Evolutionary conservation across 2,113 vertebrate genomes (phyloP).

Genomic region (Oxyura jamaicensis): DNA sequence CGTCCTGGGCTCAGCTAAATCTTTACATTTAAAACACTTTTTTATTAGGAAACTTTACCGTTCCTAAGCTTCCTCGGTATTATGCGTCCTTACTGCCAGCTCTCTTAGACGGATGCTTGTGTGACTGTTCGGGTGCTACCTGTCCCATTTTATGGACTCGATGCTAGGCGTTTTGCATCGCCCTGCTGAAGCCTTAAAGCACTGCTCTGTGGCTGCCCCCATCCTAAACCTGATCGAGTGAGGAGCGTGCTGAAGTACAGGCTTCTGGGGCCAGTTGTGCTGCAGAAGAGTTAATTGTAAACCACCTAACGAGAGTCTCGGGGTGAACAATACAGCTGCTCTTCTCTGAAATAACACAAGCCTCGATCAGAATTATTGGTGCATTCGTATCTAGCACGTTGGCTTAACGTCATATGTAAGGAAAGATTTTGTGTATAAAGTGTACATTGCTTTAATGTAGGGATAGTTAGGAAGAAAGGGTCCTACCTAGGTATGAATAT

Average conservation of each 20-base stretch:
- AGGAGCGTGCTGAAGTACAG: neutral
- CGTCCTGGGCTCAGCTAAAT: neutral
- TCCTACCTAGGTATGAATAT: neutral
- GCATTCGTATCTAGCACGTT: neutral
- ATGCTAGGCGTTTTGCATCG: neutral
- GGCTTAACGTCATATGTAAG: neutral
- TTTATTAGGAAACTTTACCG: neutral
- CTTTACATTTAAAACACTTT: neutral
- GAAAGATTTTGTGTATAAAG: neutral
- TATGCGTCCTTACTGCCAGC: fast-evolving
- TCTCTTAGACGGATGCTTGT: neutral
- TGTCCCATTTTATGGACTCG: neutral
- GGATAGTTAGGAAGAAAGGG: neutral
- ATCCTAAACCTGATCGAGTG: neutral
- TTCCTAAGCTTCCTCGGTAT: neutral
- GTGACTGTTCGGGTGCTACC: neutral
- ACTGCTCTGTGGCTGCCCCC: neutral
- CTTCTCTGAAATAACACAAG: neutral
- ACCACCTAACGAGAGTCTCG: neutral
- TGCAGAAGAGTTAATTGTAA: neutral
- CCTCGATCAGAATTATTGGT: neutral
- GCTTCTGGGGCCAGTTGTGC: fast-evolving
- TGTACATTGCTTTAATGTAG: neutral
- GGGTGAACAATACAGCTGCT: neutral
- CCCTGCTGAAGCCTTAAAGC: neutral